A percentile compares a stretch with the other conserved stretches of the same genome.
phyloP scores from a whole-genome alignment of 1,140 invertebrate species.

The Drosophila ohnishii region DNA sequence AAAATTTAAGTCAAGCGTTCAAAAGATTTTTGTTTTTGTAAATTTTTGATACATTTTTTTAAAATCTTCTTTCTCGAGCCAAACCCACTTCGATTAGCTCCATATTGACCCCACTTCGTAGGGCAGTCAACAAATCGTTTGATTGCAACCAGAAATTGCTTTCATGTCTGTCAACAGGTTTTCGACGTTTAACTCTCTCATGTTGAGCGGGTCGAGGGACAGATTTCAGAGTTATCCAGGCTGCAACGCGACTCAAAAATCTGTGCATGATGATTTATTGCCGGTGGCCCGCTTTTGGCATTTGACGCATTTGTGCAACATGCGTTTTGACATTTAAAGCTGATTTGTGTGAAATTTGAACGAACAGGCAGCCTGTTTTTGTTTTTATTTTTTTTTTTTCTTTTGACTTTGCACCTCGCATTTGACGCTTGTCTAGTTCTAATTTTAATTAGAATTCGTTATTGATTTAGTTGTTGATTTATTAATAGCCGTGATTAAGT shows the following conservation, averaged over 20 bases:
- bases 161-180: conserved; percentile 61
- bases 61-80: no score
- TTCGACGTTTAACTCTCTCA: conserved; percentile 31
- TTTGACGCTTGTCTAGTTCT: conserved; percentile 47
- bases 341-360: conserved; percentile 79
- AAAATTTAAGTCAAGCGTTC: background rate
- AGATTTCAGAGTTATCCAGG: conserved; percentile 28
- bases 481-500: conserved; percentile 67
- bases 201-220: background rate
- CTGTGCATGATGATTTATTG: conserved; percentile 73
- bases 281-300: conserved; percentile 67
- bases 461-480: conserved; percentile 71
- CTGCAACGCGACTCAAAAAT: conserved; percentile 34
- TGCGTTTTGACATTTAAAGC: conserved; percentile 80
- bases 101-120: conserved; percentile 8
- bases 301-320: conserved; percentile 81
- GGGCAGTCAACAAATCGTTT: conserved; percentile 30
- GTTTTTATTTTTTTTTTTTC: background rate
- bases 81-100: background rate
- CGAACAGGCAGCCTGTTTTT: conserved; percentile 23
- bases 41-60: background rate
- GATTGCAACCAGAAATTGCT: conserved; percentile 49
- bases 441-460: conserved; percentile 51
- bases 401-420: conserved; percentile 14
- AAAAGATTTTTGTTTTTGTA: background rate